Percentiles rank a stretch among this genome's conserved stretches.
phyloP scores from a whole-genome alignment of 2,113 vertebrate genomes.

The Salvator merianae region DNA sequence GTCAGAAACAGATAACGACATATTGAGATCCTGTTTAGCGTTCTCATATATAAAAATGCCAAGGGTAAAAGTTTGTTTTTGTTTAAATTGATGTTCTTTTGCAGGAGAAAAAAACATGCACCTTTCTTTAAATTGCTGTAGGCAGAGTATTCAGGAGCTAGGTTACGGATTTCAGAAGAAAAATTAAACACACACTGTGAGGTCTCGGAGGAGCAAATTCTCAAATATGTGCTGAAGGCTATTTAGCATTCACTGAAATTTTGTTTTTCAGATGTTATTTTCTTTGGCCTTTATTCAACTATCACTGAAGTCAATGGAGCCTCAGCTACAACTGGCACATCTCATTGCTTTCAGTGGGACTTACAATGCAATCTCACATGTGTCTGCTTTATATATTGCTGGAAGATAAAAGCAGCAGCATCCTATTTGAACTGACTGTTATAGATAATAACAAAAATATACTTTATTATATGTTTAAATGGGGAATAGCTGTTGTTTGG shows the following conservation, averaged over 20 bases:
- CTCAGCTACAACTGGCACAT: neutral
- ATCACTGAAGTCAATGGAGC: neutral
- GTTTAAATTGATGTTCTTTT: neutral
- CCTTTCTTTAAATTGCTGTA: slow-evolving; percentile 21
- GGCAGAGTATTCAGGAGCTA: slow-evolving; percentile 32
- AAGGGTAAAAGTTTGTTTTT: neutral
- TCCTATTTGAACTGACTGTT: neutral
- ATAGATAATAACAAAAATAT: too few relatives aligned
- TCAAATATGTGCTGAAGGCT: neutral
- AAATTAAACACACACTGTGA: slow-evolving; percentile 53
- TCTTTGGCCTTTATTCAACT: too few relatives aligned
- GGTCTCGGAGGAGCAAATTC: slow-evolving; percentile 46
- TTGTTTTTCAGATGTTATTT: slow-evolving; percentile 29
- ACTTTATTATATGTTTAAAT: too few relatives aligned
- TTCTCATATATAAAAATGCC: slow-evolving; percentile 23
- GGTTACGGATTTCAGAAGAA: slow-evolving; percentile 30
- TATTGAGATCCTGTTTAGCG: slow-evolving; percentile 16
- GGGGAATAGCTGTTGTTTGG: too few relatives aligned
- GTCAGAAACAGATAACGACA: slow-evolving; percentile 17
- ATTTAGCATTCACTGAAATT: slow-evolving; percentile 27
- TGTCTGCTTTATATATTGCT: neutral
- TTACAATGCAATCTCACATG: neutral
- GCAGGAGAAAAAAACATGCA: neutral
- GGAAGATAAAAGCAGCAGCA: neutral
- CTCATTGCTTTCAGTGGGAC: neutral